These are phyloP conservation scores for Cryptotermes secundus DNA, from an alignment of 1,140 invertebrate species.

Conservation along the genomic window DNA sequence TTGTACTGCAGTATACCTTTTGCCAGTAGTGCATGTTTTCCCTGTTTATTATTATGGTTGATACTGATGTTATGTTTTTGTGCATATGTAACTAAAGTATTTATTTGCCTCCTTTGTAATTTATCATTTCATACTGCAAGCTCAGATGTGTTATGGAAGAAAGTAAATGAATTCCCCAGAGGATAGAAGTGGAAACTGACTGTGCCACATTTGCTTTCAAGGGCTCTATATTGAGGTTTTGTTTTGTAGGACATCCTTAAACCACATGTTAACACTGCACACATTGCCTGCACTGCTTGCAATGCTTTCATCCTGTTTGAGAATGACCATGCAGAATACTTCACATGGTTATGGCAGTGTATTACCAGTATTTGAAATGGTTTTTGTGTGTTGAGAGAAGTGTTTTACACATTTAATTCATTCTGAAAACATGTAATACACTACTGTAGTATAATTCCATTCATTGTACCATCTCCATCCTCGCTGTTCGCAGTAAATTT, in stretches of 20 bases:
- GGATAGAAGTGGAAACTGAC: background rate
- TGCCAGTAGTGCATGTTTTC: background rate
- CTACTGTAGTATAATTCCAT: background rate
- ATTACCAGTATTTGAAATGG: background rate
- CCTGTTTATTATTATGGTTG: conserved; percentile 5
- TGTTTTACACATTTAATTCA: background rate
- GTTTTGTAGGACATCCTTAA: background rate
- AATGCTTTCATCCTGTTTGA: background rate
- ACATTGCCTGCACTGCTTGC: background rate
- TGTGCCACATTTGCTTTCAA: background rate
- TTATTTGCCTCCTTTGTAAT: background rate
- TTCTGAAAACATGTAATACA: background rate
- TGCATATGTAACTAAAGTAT: conserved; percentile 10
- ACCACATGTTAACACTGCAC: background rate
- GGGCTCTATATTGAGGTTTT: background rate
- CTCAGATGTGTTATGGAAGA: too few species aligned
- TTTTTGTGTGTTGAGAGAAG: background rate
- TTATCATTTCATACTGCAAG: background rate
- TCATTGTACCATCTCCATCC: background rate
- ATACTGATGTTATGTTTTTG: conserved; percentile 17
- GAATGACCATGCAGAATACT: background rate
- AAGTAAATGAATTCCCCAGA: too few species aligned
- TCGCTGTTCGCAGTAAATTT: background rate
- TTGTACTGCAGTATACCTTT: background rate
- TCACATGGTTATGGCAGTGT: background rate